Evolutionary conservation across 2,888 invertebrate species (phyloP).

Genomic region (Dicycla oo): DNA sequence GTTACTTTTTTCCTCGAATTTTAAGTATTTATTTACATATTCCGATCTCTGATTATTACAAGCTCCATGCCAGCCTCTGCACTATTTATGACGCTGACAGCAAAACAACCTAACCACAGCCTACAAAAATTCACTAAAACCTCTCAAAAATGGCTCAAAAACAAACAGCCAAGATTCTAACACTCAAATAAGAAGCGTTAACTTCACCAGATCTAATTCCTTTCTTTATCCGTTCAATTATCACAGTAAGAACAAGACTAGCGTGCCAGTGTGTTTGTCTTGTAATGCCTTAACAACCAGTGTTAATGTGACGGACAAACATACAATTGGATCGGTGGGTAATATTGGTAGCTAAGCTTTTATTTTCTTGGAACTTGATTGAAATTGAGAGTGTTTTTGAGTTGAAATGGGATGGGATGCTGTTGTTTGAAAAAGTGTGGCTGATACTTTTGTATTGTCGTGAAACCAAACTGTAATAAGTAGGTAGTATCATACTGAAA

Average conservation of each 20-base stretch:
- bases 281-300: conserved; percentile 75
- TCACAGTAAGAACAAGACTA: conserved; percentile 73
- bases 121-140: conserved; percentile 14
- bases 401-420: too few relatives aligned
- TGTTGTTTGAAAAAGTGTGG: not conserved
- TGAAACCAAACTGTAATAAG: not conserved
- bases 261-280: conserved; percentile 68
- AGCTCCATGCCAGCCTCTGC: not conserved
- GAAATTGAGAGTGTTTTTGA: conserved; percentile 33
- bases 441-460: not conserved
- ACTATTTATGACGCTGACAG: not conserved
- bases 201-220: conserved; percentile 78
- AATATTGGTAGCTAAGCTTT: conserved; percentile 78
- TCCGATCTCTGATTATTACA: not conserved
- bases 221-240: conserved; percentile 83
- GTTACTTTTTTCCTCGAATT: too few relatives aligned
- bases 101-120: not conserved
- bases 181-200: conserved; percentile 67
- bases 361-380: conserved; percentile 74
- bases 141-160: conserved; percentile 23
- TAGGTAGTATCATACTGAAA: not conserved
- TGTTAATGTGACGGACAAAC: conserved; percentile 74
- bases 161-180: conserved; percentile 39
- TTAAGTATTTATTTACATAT: too few relatives aligned
- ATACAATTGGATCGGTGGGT: conserved; percentile 78